Base-by-base conservation (phyloP, 2,113 vertebrate species). In the Bos indicus region DNA sequence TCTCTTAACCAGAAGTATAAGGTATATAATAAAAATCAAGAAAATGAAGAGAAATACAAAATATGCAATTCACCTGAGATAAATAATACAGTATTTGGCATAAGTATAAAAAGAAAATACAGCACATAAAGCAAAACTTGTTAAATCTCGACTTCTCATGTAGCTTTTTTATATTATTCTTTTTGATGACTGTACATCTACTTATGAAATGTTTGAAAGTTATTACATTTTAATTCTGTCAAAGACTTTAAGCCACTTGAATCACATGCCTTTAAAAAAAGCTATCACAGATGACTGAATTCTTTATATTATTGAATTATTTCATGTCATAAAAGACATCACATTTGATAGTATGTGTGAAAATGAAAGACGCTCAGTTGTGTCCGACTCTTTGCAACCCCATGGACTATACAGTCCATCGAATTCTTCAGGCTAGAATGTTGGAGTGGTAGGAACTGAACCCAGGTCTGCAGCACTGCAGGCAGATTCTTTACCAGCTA, bases 141-240 rank as follows among this genome's bases (percentile, higher is more conserved):
- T 81, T 92, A 89, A 83, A 91, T 71, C 48, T 90, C 30, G n/a
- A 36, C 9, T 88, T 97, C 48, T 85, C 62, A 9, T 81, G 83
- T 71, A 17, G 14, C 12, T 89, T 94, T 93, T 85, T 89, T 85
- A 19, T 90, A 64, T 90, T 91, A 87, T 88, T 95, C 33, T 84
- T 94, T 92, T 88, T 57, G n/a, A 94, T 52, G 26, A 82, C 40
- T 94, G 10, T 2, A 91, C 83, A 14, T 92, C 93, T 96, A 51
- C 48, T 88, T 94, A 95, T 40, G 16, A 97, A 97, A 93, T 84
- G 23, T 93, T 94, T 88, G 62, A 91, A 97, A 95, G 33, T 88
- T 94, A 91, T 19, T 90, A 90, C 7, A 93, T 62, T 87, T 90
- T 88, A 83, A 88, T 94, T 90, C 74, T 92, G 93, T 91, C 81